Evolutionary conservation across 35 echinoderm and acorn worm genomes (phyloP).

Genomic region (Amphiura filiformis): DNA sequence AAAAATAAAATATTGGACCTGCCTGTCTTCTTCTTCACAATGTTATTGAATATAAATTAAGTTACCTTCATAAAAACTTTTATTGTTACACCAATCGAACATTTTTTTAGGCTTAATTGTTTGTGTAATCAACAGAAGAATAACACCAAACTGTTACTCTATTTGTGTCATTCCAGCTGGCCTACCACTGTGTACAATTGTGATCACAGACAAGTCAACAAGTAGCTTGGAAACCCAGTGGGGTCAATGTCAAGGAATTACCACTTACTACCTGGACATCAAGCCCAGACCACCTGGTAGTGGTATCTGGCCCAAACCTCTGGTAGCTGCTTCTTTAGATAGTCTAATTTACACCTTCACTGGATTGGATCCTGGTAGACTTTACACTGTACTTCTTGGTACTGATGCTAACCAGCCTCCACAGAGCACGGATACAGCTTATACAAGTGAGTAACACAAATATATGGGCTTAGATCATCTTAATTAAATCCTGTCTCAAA

Average conservation of each 20-base stretch:
- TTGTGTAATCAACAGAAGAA: too few species aligned
- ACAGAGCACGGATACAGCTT: constrained; percentile 14
- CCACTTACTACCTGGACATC: constrained; percentile 16
- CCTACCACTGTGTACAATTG: constrained; percentile 15
- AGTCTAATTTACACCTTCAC: constrained; percentile 3
- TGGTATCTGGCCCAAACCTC: not conserved
- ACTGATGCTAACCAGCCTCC: not conserved
- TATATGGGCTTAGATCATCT: too few species aligned
- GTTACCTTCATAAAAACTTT: too few species aligned
- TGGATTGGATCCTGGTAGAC: constrained; percentile 5
- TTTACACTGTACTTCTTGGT: constrained; percentile 26
- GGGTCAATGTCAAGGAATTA: constrained; percentile 25
- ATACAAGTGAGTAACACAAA: constrained; percentile 49
- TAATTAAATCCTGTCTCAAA: too few species aligned
- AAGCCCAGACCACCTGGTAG: not conserved
- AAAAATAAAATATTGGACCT: too few species aligned
- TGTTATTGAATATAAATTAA: too few species aligned
- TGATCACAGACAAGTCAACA: not conserved
- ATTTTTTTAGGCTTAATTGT: too few species aligned
- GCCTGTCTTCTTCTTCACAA: too few species aligned
- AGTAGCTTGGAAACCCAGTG: constrained; percentile 34
- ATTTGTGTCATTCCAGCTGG: too few species aligned
- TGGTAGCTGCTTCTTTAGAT: not conserved
- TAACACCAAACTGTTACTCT: too few species aligned
- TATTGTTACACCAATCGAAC: too few species aligned